Conservation (phyloP, 2,888 invertebrate genomes). For the Bombylius discolor region DNA sequence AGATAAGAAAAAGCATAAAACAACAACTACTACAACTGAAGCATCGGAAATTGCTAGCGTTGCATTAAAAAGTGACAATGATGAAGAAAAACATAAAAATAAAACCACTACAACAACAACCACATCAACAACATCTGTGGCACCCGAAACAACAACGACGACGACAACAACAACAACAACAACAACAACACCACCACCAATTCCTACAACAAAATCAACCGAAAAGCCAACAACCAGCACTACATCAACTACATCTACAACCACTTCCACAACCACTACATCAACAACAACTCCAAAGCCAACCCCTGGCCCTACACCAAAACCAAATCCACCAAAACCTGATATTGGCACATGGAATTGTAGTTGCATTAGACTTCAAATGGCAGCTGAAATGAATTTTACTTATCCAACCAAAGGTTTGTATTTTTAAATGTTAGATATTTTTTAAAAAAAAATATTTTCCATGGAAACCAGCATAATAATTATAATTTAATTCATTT, state of each 20-base stretch:
- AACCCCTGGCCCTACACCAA: constrained; percentile 19
- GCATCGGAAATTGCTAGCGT: background rate
- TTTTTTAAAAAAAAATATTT: no score
- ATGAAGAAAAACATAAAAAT: background rate
- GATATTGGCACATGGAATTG: constrained; percentile 43
- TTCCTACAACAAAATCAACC: constrained; percentile 30
- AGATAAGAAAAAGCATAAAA: background rate
- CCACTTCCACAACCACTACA: constrained; percentile 22
- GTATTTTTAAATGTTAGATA: no score
- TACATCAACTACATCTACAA: constrained; percentile 22
- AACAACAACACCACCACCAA: constrained; percentile 28
- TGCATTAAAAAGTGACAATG: no score
- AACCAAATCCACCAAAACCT: constrained; percentile 28
- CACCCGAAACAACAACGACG: background rate
- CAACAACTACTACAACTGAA: background rate
- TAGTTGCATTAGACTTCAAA: constrained; percentile 51
- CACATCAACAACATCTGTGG: constrained; percentile 6
- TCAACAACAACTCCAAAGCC: constrained; percentile 31
- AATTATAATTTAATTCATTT: no score
- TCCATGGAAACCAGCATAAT: no score
- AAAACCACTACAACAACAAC: constrained; percentile 3
- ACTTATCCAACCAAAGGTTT: constrained; percentile 30
- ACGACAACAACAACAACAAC: constrained; percentile 11
- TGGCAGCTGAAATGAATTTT: constrained; percentile 53
- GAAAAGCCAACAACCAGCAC: constrained; percentile 26